These are phyloP conservation scores for Conomelus anceps DNA, from an alignment of 2,888 invertebrate genomes.

Conservation along the genomic window DNA sequence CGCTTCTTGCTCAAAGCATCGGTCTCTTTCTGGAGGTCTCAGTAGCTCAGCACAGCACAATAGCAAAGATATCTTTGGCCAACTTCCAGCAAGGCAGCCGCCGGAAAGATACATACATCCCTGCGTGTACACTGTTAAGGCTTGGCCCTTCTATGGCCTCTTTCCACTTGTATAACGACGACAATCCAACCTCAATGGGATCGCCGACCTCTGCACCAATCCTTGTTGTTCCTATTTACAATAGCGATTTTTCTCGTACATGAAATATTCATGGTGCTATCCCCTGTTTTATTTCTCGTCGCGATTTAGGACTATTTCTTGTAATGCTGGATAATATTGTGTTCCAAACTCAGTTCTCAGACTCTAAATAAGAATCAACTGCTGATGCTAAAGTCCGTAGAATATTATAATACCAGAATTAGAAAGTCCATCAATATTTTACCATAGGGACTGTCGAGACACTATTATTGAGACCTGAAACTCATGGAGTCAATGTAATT, in stretches of 20 bases:
- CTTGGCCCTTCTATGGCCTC: no score
- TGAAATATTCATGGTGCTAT: not conserved
- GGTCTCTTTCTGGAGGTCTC: not conserved
- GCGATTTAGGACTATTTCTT: not conserved
- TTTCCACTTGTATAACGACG: not conserved
- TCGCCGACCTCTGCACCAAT: not conserved
- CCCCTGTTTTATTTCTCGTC: not conserved
- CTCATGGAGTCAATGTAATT: no score
- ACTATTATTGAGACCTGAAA: no score
- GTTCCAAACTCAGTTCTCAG: no score
- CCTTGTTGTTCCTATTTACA: not conserved
- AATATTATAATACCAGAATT: no score
- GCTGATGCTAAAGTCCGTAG: no score
- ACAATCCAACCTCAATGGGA: not conserved
- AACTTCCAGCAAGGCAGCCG: not conserved
- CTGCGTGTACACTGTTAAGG: no score
- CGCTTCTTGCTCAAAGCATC: no score
- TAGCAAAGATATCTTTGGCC: not conserved
- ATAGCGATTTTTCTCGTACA: not conserved
- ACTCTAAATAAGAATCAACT: no score
- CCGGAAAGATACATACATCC: not conserved
- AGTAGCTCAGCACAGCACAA: no score
- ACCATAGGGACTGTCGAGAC: no score
- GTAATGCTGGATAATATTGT: not conserved
- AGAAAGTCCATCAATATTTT: no score